Evolutionary conservation across 2,113 vertebrate genomes (phyloP), one percentile per base, ranked within the genome.

Genomic region (Trichechus manatus): DNA sequence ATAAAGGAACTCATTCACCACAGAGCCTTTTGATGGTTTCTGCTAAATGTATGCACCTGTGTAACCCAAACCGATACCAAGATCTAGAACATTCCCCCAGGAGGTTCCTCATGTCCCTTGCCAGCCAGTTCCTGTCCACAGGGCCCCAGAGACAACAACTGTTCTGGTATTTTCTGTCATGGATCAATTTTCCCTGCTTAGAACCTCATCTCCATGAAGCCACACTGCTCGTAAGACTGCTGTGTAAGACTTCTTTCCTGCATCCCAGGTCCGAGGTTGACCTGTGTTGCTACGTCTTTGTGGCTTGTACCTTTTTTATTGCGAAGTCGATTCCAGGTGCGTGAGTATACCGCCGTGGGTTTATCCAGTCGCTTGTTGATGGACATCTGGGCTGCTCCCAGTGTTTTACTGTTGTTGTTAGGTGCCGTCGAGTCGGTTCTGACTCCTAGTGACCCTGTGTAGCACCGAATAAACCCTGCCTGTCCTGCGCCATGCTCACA

Each of bases 301-400:
- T 20, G 1, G n/a, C 9, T 9, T 27, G 1, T 15, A 0, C 53
- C 31, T 13, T 13, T 39, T 8, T 2, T 9, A 9, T 11, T 1
- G 11, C 4, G 72, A 59, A 1, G 27, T 5, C 0, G 0, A 3
- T 10, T 53, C 6, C 19, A 1, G 23, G 50, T 5, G 20, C 9
- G 42, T 10, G 33, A 29, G 53, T 9, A 20, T 9, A 1, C 59
- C 2, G 3, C 5, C 1, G 19, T 27, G 6, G 25, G 66, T 1
- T 4, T 6, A 2, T 14, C 82, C 14, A 1, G 82, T 31, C 47
- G 17, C 36, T n/a, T 4, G 31, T 61, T 13, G 0, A 2, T 6
- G 4, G 66, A 5, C 42, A 1, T 1, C n/a, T 14, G 63, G 64
- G 75, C 75, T 15, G 29, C 9, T 9, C 47, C n/a, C 27, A 3